Evolutionary conservation across 2,797 vertebrate species (phyloP).

Genomic region (Epinephelus coioides): DNA sequence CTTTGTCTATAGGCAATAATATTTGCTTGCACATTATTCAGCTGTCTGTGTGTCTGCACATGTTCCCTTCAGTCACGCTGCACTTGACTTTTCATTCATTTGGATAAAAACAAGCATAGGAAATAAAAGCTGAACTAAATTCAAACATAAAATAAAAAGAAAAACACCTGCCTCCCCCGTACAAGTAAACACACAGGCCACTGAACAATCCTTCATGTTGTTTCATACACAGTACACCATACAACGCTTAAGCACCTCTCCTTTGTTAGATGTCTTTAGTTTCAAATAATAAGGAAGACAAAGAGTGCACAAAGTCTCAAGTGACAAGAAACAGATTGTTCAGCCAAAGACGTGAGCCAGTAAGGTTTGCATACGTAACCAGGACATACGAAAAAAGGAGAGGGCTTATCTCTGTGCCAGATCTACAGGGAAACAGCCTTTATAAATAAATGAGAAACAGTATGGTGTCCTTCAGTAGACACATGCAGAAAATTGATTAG

Average conservation of each 20-base stretch:
- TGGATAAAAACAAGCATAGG: neutral
- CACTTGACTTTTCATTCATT: neutral
- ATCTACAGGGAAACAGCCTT: conserved; percentile 33
- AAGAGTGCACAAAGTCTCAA: conserved; percentile 61
- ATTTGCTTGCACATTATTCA: neutral
- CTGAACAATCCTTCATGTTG: neutral
- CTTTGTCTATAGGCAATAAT: neutral
- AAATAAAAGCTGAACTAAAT: neutral
- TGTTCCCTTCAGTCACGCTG: neutral
- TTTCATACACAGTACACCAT: conserved; percentile 15
- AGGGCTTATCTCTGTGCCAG: conserved; percentile 33
- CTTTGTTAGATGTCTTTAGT: conserved; percentile 31
- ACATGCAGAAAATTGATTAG: conserved; percentile 29
- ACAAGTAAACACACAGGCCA: neutral
- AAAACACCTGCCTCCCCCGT: neutral
- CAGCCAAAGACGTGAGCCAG: conserved; percentile 36
- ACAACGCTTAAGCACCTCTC: neutral
- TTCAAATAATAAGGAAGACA: conserved; percentile 58
- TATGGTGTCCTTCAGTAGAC: conserved; percentile 2
- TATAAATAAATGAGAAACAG: conserved; percentile 24
- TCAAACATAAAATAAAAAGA: neutral
- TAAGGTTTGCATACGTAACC: conserved; percentile 18
- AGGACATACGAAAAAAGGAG: conserved; percentile 2
- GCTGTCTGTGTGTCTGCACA: neutral
- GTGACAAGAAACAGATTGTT: conserved; percentile 68